Base-by-base conservation (phyloP, 2,888 invertebrate genomes). In the Mesorhabditis sp. region DNA sequence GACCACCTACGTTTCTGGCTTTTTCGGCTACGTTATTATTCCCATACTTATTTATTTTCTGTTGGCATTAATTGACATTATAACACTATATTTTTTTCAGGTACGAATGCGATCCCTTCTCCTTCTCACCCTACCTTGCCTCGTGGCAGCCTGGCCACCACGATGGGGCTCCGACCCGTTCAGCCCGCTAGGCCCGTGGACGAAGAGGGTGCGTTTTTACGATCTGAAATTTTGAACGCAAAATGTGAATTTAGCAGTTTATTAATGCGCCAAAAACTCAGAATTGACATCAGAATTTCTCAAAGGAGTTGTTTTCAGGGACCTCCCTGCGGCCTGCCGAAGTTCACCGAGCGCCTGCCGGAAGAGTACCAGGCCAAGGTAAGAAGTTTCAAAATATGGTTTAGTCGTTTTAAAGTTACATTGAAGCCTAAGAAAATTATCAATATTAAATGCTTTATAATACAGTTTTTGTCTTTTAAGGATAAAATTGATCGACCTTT, bases 151-250 rank as follows among this genome's bases (percentile, higher is more conserved):
- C 5, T 79, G 71, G 58, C 78, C 77, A 64, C 76, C 76, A 45
- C 69, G 76, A 65, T 74, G 71, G 66, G 74, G 76, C 7, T 10
- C 58, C 10, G 83, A 83, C 67, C 82, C 82, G 15, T 83, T 82
- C 73, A 82, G 80, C 64, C 80, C 83, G 2, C 72, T 83, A 41
- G 83, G 83, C 41, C 73, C 78, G 6, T 83, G 83, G 83, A 77
- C 78, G 69, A 77, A 70, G 70, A 70, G 81, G 67, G 82, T 81
- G 65, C 71, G 74, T 70, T 41, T 50, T 50, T 50, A n/a, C 7
- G n/a, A 50, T 13, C n/a, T 42, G 4, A 28, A 4, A 42, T 28
- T 28, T 28, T 28, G 28, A 28, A 28, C 28, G 28, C 28, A 28
- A 28, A 28, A 28, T 28, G 28, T 28, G 28, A 28, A 28, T 43